A percentile compares a stretch with the other conserved stretches of the same genome.
Evolutionary conservation across 2,888 invertebrate species (phyloP).

Genomic region (Petrolisthes manimaculis): DNA sequence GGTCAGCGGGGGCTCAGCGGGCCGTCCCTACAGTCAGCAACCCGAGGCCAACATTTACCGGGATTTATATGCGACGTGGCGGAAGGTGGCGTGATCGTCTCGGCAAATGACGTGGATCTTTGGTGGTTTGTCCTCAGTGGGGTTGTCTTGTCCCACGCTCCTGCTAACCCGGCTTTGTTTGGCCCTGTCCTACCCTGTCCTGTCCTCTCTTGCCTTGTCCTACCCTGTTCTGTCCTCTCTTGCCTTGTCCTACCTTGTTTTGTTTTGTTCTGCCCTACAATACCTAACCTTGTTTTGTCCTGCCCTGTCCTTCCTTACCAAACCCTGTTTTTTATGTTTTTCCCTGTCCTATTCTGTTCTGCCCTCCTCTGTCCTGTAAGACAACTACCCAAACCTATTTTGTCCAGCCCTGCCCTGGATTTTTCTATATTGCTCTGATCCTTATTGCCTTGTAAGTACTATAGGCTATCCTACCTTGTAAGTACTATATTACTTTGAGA

Average conservation of each 20-base stretch:
- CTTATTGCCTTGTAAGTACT: too few relatives aligned
- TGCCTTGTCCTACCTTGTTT: background rate
- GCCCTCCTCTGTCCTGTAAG: too few relatives aligned
- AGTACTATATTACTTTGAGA: too few relatives aligned
- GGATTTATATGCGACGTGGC: slow-evolving; percentile 1
- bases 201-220: background rate
- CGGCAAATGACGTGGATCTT: background rate
- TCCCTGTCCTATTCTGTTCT: too few relatives aligned
- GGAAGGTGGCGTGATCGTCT: background rate
- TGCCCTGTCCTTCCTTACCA: too few relatives aligned
- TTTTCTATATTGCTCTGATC: too few relatives aligned
- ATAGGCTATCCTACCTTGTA: too few relatives aligned
- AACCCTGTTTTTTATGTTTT: too few relatives aligned
- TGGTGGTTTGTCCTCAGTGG: background rate
- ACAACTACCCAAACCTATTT: too few relatives aligned
- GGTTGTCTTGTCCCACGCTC: background rate
- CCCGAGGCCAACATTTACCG: background rate
- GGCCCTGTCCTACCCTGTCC: background rate
- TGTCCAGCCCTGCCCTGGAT: too few relatives aligned
- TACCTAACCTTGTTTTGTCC: too few relatives aligned
- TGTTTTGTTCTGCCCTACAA: too few relatives aligned
- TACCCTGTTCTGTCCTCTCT: background rate
- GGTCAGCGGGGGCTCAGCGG: background rate
- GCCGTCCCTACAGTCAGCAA: background rate
- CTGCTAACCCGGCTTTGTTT: background rate